Evolutionary conservation across 2,797 vertebrate species (phyloP).

Genomic region (Cynodonichthys magdalenae): DNA sequence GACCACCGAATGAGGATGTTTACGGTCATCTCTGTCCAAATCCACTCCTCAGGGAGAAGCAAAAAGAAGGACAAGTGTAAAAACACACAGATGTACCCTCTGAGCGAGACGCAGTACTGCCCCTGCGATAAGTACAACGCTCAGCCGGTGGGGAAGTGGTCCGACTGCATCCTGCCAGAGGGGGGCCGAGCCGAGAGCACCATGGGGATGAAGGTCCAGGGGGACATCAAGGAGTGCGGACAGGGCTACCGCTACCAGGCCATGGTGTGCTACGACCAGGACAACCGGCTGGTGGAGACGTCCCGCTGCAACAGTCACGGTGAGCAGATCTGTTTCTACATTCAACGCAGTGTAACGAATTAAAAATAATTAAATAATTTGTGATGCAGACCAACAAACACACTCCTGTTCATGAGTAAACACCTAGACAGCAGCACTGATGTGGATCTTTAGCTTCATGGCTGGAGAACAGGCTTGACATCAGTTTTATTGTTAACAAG

Average conservation of each 20-base stretch:
- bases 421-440: neutral
- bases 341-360: neutral
- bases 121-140: constrained; percentile 97
- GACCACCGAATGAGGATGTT: neutral
- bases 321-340: constrained; percentile 45
- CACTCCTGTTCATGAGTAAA: too few relatives aligned
- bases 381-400: neutral
- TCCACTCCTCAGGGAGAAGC: constrained; percentile 87
- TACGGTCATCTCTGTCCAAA: constrained; percentile 20
- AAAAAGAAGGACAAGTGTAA: constrained; percentile 97
- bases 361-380: neutral
- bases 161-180: constrained; percentile 94
- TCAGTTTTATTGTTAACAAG: neutral
- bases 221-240: constrained; percentile 92
- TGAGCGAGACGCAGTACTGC: constrained; percentile 97
- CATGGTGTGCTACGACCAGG: constrained; percentile 97
- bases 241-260: constrained; percentile 97
- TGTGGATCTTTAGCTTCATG: too few relatives aligned
- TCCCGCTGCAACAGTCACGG: constrained; percentile 95
- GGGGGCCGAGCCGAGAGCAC: constrained; percentile 81
- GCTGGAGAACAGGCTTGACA: too few relatives aligned
- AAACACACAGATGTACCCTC: constrained; percentile 92
- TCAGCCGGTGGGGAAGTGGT: constrained; percentile 97
- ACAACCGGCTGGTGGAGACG: constrained; percentile 92
- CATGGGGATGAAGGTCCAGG: constrained; percentile 87